phyloP scores from a whole-genome alignment of 2,797 vertebrate genomes.

The Pachyuromys duprasi region DNA sequence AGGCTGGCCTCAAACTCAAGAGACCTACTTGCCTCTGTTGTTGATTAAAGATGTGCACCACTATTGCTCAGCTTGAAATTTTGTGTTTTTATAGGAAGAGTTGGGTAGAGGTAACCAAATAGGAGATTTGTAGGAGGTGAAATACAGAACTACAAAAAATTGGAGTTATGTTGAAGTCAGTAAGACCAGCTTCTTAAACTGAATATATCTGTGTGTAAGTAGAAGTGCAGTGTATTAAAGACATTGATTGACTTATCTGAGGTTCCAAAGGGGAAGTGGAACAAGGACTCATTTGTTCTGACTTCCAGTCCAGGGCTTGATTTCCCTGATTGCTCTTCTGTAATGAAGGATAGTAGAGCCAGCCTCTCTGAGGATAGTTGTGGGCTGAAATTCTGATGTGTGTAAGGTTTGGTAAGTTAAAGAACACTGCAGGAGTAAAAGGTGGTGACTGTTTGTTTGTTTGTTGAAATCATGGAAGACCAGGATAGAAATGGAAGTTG shows the following conservation, averaged over 20 bases:
- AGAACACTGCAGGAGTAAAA: neutral
- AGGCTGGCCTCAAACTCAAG: neutral
- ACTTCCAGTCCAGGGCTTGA: neutral
- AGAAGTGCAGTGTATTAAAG: neutral
- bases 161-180: neutral
- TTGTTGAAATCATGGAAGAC: slow-evolving; percentile 23
- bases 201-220: neutral
- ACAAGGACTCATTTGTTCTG: slow-evolving; percentile 40
- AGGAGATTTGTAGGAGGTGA: neutral
- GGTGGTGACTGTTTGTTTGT: neutral
- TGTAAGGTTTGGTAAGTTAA: slow-evolving; percentile 17
- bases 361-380: neutral
- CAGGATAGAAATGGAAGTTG: neutral
- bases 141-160: slow-evolving; percentile 42
- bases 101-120: neutral
- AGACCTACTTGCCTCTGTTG: neutral
- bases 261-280: neutral
- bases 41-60: neutral
- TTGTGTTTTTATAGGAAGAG: slow-evolving; percentile 6
- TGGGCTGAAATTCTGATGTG: slow-evolving; percentile 8
- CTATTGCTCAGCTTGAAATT: neutral
- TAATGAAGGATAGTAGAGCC: neutral
- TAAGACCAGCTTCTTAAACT: neutral
- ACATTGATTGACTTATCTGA: neutral
- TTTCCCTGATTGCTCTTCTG: slow-evolving; percentile 19